Percentiles rank a stretch among this genome's conserved stretches.
Conservation (phyloP, 2,797 vertebrate genomes). For the Enteromius afrohamiltoni region DNA sequence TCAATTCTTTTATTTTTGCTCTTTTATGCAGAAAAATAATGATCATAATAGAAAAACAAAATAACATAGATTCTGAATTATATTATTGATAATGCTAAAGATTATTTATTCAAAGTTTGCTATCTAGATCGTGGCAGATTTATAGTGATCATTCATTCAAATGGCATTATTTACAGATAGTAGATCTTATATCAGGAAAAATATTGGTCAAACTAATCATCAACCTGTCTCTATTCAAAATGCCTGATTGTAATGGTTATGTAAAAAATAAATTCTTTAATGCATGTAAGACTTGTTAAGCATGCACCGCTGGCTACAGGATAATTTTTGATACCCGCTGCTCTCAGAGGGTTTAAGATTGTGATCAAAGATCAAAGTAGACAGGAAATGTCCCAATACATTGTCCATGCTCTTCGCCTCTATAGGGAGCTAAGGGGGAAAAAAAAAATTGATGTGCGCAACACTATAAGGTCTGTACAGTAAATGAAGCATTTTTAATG, state of each 20-base stretch:
- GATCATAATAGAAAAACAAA: neutral
- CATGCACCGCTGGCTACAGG: constrained; percentile 9
- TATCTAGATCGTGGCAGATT: neutral
- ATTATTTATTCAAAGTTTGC: neutral
- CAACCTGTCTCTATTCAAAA: neutral
- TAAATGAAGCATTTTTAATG: neutral
- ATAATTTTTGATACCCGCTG: constrained; percentile 31
- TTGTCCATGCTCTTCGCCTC: neutral
- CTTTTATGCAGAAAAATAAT: neutral
- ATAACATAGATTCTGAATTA: neutral
- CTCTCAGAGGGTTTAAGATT: constrained; percentile 12
- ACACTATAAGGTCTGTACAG: neutral
- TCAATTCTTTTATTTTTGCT: neutral
- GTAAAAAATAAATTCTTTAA: constrained; percentile 11
- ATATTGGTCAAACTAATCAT: constrained; percentile 5
- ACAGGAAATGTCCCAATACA: constrained; percentile 1
- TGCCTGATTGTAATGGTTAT: constrained; percentile 31
- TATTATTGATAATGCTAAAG: neutral
- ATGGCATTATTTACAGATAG: neutral
- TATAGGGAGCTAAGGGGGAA: neutral
- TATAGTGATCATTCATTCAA: neutral
- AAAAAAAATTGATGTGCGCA: neutral
- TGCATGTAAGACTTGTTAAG: constrained; percentile 11
- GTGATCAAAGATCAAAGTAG: constrained; percentile 22
- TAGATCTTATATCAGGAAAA: neutral